phyloP scores from a whole-genome alignment of 2,888 invertebrate genomes.

The Hybos culiciformis region DNA sequence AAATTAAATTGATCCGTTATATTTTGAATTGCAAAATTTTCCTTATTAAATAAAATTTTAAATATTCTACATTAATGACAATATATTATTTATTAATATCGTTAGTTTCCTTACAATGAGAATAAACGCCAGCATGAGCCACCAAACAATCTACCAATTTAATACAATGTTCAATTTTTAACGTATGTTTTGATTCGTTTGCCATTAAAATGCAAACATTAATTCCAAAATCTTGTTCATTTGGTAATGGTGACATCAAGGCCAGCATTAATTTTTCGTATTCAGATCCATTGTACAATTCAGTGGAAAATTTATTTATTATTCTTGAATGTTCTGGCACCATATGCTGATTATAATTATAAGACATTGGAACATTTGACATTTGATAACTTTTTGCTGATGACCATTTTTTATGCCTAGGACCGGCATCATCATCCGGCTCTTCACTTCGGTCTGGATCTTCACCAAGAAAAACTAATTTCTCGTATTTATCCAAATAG shows the following conservation, averaged over 20 bases:
- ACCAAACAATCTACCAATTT: conserved; percentile 76
- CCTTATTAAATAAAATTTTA: background rate
- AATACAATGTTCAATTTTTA: conserved; percentile 75
- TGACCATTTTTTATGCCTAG: conserved; percentile 55
- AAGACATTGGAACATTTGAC: conserved; percentile 56
- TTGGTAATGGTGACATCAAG: conserved; percentile 88
- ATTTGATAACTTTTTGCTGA: conserved; percentile 48
- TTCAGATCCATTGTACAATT: conserved; percentile 54
- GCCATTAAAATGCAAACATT: conserved; percentile 93
- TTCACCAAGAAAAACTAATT: conserved; percentile 76
- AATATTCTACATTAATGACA: background rate
- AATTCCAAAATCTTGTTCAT: conserved; percentile 96
- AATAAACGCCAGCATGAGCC: conserved; percentile 89
- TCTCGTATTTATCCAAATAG: conserved; percentile 77
- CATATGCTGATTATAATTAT: conserved; percentile 66
- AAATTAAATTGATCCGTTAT: background rate
- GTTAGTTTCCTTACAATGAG: conserved; percentile 51
- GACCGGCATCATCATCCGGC: conserved; percentile 58
- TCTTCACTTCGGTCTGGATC: conserved; percentile 69
- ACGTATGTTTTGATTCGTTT: conserved; percentile 79
- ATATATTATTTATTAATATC: background rate
- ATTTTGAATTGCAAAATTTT: background rate
- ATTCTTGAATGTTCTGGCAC: conserved; percentile 49
- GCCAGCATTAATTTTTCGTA: conserved; percentile 83
- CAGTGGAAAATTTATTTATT: conserved; percentile 51